A percentile compares a stretch with the other conserved stretches of the same genome.
These are phyloP conservation scores for Alviniconcha strummeri DNA, from an alignment of 2,888 invertebrate species.

Conservation along the genomic window DNA sequence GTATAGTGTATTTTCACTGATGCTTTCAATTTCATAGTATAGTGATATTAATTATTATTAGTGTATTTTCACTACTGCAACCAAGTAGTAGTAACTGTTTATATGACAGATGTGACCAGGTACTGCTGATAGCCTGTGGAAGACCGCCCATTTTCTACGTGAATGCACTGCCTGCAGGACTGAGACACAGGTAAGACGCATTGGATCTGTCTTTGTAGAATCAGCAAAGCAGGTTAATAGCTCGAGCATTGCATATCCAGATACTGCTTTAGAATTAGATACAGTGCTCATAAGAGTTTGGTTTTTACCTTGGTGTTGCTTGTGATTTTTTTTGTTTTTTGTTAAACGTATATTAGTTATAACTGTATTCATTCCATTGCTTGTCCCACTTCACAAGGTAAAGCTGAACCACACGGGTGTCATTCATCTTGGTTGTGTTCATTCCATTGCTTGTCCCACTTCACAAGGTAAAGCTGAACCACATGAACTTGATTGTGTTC, in stretches of 20 bases:
- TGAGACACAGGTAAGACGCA: not conserved
- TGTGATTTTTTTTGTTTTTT: not conserved
- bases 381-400: no score
- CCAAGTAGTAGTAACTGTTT: no score
- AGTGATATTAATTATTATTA: no score
- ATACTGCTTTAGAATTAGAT: not conserved
- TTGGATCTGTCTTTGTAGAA: not conserved
- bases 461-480: no score
- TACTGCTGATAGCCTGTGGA: constrained; percentile 33
- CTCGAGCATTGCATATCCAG: not conserved
- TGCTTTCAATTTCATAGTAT: no score
- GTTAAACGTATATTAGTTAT: not conserved
- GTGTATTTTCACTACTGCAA: no score
- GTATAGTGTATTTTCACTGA: no score
- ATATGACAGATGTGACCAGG: constrained; percentile 28
- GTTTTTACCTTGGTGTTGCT: not conserved
- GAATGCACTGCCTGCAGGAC: not conserved
- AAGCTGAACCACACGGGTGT: no score
- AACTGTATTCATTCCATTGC: no score
- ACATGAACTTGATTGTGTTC: not conserved
- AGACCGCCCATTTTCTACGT: constrained; percentile 31
- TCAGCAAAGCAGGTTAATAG: not conserved
- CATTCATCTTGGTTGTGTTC: no score
- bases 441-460: no score
- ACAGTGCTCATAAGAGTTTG: not conserved